These are phyloP conservation scores for Diadromus collaris DNA, from an alignment of 2,888 invertebrate genomes.

Conservation along the genomic window DNA sequence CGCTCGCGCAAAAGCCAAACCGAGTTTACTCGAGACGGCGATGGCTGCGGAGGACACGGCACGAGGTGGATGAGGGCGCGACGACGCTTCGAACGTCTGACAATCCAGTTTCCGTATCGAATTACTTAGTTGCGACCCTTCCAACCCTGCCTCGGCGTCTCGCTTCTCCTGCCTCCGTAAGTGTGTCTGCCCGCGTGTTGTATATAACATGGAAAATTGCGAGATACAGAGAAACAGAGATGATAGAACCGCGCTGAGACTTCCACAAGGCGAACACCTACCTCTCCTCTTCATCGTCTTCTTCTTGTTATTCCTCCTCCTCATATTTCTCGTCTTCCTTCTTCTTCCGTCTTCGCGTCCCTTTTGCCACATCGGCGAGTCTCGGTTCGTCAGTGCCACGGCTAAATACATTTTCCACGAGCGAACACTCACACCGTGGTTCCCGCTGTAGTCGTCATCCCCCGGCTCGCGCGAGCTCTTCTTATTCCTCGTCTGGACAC, in stretches of 20 bases:
- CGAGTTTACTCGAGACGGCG: conserved; percentile 48
- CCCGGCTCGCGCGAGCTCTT: conserved; percentile 6
- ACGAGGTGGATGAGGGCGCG: conserved; percentile 27
- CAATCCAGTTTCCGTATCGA: conserved; percentile 71
- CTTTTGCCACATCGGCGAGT: conserved; percentile 19
- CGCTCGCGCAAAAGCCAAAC: conserved; percentile 45
- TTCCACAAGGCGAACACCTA: background rate
- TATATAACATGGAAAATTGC: conserved; percentile 15
- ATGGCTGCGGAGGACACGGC: conserved; percentile 11
- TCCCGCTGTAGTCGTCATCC: conserved; percentile 13
- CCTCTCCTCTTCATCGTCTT: conserved; percentile 13
- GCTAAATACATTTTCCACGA: conserved; percentile 57
- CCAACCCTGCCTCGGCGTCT: conserved; percentile 48
- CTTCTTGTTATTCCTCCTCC: background rate
- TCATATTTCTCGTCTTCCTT: conserved; percentile 16
- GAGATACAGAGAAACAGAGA: conserved; percentile 20
- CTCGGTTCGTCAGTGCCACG: background rate
- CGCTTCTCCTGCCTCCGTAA: conserved; percentile 13
- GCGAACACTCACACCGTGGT: conserved; percentile 15
- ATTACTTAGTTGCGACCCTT: conserved; percentile 70
- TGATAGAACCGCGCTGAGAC: conserved; percentile 27
- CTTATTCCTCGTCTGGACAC: conserved; percentile 29
- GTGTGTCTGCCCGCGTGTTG: background rate
- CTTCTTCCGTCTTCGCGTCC: background rate
- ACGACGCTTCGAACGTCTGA: conserved; percentile 57